phyloP scores from a whole-genome alignment of 2,797 vertebrate species.

The Sitta carolinensis region DNA sequence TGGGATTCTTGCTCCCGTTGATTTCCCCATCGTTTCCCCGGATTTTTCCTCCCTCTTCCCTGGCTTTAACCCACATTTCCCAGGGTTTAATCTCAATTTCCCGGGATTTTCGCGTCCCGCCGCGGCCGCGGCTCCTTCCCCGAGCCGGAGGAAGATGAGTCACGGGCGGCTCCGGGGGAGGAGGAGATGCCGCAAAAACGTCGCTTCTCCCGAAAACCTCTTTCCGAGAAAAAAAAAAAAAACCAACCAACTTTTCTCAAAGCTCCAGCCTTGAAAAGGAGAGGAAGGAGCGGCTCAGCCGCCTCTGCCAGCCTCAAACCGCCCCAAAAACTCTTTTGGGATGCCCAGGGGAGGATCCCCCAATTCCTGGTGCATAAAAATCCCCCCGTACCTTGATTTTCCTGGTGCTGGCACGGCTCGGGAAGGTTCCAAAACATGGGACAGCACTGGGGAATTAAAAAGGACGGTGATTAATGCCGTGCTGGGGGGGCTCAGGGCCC shows the following conservation, averaged over 20 bases:
- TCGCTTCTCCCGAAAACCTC: not conserved
- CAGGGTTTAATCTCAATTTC: too few relatives aligned
- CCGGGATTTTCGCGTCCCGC: not conserved
- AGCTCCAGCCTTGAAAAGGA: not conserved
- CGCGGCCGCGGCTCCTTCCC: not conserved
- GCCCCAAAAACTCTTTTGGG: not conserved
- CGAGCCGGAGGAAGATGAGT: slow-evolving; percentile 57
- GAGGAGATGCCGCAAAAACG: not conserved
- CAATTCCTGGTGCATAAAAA: not conserved
- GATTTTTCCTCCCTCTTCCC: not conserved
- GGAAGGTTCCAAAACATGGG: accelerated
- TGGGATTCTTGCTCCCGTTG: not conserved
- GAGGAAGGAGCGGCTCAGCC: not conserved
- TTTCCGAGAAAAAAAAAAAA: not conserved
- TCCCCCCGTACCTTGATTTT: not conserved
- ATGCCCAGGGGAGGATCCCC: too few relatives aligned
- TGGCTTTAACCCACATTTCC: too few relatives aligned
- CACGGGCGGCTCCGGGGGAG: slow-evolving; percentile 54
- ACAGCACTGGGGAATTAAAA: not conserved
- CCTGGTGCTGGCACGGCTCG: not conserved
- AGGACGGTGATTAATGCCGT: accelerated
- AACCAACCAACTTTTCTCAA: not conserved
- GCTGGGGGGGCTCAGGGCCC: too few relatives aligned
- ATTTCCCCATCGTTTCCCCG: not conserved
- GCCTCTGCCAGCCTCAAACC: too few relatives aligned